Conservation (phyloP, 37 sponge, comb jelly and placozoan species). For the Crambe crambe region DNA sequence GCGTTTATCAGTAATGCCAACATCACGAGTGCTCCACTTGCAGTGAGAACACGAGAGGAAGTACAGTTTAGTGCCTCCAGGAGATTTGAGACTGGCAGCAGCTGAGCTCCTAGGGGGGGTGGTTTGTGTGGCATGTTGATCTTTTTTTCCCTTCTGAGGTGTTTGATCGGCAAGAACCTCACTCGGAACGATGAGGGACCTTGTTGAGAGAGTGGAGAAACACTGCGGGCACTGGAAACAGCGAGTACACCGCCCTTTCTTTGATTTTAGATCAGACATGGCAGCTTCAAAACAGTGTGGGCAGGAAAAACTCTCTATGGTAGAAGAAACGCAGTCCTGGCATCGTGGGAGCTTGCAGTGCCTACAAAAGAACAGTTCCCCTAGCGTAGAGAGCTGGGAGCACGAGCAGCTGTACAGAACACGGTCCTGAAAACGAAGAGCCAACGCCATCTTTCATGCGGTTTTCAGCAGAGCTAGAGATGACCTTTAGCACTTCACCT, state of each 20-base stretch:
- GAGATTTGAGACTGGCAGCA: constrained; percentile 5
- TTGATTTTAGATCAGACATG: constrained; percentile 15
- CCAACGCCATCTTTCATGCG: constrained; percentile 52
- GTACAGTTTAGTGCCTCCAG: constrained; percentile 67
- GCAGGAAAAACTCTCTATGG: constrained; percentile 59
- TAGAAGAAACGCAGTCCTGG: constrained; percentile 58
- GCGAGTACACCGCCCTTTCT: constrained; percentile 54
- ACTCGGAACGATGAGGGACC: constrained; percentile 52
- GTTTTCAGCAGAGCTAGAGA: too few relatives aligned
- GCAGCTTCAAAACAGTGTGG: constrained; percentile 73
- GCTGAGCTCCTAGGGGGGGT: neutral
- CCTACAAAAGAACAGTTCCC: constrained; percentile 64
- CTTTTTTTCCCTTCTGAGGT: constrained; percentile 13
- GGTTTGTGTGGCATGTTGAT: neutral
- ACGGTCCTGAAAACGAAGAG: constrained; percentile 9
- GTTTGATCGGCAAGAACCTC: constrained; percentile 48
- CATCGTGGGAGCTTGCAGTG: constrained; percentile 66
- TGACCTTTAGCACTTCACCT: too few relatives aligned
- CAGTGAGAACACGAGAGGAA: constrained; percentile 70
- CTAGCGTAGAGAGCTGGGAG: constrained; percentile 28
- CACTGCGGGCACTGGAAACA: constrained; percentile 78
- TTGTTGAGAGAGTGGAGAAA: constrained; percentile 41
- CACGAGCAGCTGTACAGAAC: constrained; percentile 69
- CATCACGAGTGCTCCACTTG: constrained; percentile 78
- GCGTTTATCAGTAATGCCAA: constrained; percentile 58